These are phyloP conservation scores for Emydura subglobosa DNA, from an alignment of 2,113 vertebrate genomes.

Conservation along the genomic window DNA sequence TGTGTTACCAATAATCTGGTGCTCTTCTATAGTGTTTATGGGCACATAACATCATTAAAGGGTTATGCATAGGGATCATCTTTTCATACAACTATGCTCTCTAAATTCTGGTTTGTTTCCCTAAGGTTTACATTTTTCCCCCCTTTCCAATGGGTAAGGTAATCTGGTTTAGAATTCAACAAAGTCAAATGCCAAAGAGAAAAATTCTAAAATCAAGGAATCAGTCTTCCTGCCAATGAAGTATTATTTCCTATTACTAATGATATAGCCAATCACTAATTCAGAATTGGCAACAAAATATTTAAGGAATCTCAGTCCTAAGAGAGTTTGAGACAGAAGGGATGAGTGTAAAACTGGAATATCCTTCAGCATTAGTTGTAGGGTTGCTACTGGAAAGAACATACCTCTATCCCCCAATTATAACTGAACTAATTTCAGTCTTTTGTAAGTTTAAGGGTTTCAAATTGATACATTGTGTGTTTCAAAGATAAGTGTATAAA, in stretches of 20 bases:
- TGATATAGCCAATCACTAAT: background rate
- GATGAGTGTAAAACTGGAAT: background rate
- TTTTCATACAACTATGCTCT: background rate
- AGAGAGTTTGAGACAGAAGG: background rate
- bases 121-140: background rate
- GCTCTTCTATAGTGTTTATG: background rate
- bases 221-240: background rate
- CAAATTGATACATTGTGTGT: background rate
- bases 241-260: background rate
- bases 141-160: background rate
- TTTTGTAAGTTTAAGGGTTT: background rate
- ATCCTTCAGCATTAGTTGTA: background rate
- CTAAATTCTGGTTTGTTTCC: background rate
- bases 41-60: background rate
- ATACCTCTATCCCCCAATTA: background rate
- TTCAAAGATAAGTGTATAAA: background rate
- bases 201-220: background rate
- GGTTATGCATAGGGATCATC: background rate
- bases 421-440: background rate
- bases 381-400: background rate
- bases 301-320: background rate
- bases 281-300: background rate
- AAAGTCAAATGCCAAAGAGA: background rate
- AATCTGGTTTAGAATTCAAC: background rate
- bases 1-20: background rate